Evolutionary conservation across 2,113 vertebrate genomes (phyloP).

Genomic region (Polypterus senegalus): DNA sequence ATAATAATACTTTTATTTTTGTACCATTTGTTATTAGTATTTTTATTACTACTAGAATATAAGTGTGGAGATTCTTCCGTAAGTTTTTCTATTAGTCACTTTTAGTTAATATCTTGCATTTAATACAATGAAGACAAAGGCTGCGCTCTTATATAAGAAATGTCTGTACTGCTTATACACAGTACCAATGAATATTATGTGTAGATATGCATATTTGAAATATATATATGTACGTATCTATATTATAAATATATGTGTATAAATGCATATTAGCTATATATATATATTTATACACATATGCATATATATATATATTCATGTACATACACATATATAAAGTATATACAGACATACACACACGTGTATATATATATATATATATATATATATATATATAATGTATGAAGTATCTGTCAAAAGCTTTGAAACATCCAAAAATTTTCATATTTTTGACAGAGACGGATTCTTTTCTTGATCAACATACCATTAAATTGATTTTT

Average conservation of each 20-base stretch:
- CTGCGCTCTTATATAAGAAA: conserved; percentile 3
- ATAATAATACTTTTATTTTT: conserved; percentile 13
- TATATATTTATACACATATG: too few relatives aligned
- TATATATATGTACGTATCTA: background rate
- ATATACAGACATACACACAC: too few relatives aligned
- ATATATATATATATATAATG: too few relatives aligned
- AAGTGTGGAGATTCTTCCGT: conserved; percentile 10
- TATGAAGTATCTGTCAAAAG: too few relatives aligned
- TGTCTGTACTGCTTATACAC: too few relatives aligned
- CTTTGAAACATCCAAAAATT: too few relatives aligned
- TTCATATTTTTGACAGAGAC: too few relatives aligned
- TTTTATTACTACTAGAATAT: conserved; percentile 18
- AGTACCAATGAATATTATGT: background rate
- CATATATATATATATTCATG: too few relatives aligned
- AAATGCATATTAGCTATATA: background rate
- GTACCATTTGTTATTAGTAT: conserved; percentile 4
- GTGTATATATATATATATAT: too few relatives aligned
- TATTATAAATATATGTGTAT: background rate
- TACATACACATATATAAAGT: too few relatives aligned
- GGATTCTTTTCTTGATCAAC: too few relatives aligned
- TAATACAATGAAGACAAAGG: conserved; percentile 19
- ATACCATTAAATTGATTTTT: too few relatives aligned
- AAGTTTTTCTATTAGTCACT: conserved; percentile 13
- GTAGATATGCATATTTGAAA: conserved; percentile 2
- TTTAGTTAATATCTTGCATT: conserved; percentile 20